Evolutionary conservation across 2,797 vertebrate species (phyloP), one percentile per base, ranked within the genome.

Genomic region (Percopsis omiscomaycus): DNA sequence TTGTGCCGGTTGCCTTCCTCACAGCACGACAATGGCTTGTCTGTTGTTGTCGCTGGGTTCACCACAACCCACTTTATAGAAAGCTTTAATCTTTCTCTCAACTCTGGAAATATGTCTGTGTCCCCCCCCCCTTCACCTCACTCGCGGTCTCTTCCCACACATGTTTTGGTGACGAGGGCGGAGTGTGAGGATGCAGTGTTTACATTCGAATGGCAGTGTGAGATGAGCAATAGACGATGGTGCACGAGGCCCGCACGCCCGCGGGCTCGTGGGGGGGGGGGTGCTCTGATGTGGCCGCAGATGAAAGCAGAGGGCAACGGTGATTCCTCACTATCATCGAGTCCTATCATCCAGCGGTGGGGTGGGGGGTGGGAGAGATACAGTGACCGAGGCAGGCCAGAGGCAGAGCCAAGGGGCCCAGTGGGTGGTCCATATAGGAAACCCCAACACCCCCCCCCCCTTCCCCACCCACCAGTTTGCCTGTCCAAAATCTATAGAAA

Each of bases 241-340:
- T 86, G 86, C 86, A 91, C 89, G 86, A 89, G 88, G 85, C 55
- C 84, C 62, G 81, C 68, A 90, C 75, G 91, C 92, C 86, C 88
- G 66, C 13, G 73, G 72, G 75, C 74, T 82, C 72, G 77, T 75
- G 73, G 62, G 73, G 79, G 76, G 78, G 77, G 64, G 73, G 79
- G 76, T 77, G 78, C 82, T 91, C 85, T 90, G 89, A 90, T 89
- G 88, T 91, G 82, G 79, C 44, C 76, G 76, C 14, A 91, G 88
- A 88, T 92, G 88, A 92, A 91, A 91, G 88, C 70, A 79, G 62
- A 84, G 89, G 87, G 78, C 86, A 90, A 74, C 77, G 67, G 84
- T 86, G 86, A 93, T 92, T 87, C 79, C 78, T 91, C 86, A 86
- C 89, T 90, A 91, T 92, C 90, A 92, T 89, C 89, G 86, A 89